phyloP scores from a whole-genome alignment of 2,888 invertebrate genomes.

The Lasioglossum malachurum region DNA sequence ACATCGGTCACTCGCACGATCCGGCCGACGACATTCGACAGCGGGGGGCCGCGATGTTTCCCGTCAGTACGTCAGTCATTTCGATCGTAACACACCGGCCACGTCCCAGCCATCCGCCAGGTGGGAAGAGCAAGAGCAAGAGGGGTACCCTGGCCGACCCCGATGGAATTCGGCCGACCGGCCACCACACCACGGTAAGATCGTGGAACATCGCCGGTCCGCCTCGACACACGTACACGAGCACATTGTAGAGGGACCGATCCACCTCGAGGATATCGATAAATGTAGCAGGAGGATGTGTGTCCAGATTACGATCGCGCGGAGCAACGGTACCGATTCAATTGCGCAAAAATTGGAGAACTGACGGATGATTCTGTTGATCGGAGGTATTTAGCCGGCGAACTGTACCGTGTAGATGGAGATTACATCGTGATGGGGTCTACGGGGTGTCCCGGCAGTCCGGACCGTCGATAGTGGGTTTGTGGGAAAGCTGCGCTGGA shows the following conservation, averaged over 20 bases:
- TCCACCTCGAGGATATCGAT: conserved; percentile 35
- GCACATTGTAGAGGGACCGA: conserved; percentile 4
- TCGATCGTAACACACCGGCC: conserved; percentile 78
- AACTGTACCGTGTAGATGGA: conserved; percentile 12
- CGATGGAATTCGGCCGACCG: conserved; percentile 74
- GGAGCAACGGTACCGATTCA: conserved; percentile 14
- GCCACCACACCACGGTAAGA: background rate
- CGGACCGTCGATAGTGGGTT: background rate
- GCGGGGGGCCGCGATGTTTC: conserved; percentile 82
- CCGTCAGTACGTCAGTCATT: conserved; percentile 82
- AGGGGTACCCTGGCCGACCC: conserved; percentile 62
- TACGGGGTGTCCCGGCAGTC: conserved; percentile 7
- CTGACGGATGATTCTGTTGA: background rate
- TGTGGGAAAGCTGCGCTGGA: background rate
- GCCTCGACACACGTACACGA: background rate
- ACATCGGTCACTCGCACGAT: conserved; percentile 80
- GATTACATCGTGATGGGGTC: conserved; percentile 5
- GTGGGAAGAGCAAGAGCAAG: conserved; percentile 55
- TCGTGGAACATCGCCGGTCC: background rate
- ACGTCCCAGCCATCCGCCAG: conserved; percentile 57
- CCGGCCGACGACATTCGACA: conserved; percentile 81
- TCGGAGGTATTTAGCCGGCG: conserved; percentile 19
- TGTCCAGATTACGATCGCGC: conserved; percentile 44
- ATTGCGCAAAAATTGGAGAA: conserved; percentile 45
- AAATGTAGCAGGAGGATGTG: conserved; percentile 43